Percentiles rank a stretch among this genome's conserved stretches.
Evolutionary conservation across 2,888 invertebrate genomes (phyloP).

Genomic region (Lepidocyrtoides sp.): DNA sequence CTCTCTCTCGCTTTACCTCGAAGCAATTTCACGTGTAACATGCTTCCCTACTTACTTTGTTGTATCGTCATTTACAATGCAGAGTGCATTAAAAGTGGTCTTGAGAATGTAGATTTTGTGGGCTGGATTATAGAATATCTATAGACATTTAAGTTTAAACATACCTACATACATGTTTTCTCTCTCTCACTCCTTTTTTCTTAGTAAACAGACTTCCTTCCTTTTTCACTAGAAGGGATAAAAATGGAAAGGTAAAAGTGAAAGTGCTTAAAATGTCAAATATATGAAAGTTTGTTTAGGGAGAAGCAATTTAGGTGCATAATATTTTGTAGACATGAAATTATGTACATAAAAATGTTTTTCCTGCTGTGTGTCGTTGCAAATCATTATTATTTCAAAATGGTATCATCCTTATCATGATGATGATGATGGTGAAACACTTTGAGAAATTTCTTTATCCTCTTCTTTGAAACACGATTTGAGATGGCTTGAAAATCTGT

Average conservation of each 20-base stretch:
- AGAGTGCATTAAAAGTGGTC: slow-evolving; percentile 30
- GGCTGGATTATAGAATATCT: too few relatives aligned
- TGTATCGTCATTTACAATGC: slow-evolving; percentile 30
- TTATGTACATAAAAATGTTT: neutral
- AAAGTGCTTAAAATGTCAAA: slow-evolving; percentile 25
- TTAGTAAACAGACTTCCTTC: neutral
- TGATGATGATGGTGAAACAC: too few relatives aligned
- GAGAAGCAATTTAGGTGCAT: neutral
- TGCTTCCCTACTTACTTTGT: neutral
- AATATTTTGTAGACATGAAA: neutral
- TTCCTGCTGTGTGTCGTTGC: neutral
- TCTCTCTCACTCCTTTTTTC: neutral
- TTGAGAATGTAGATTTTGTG: neutral
- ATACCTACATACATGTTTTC: too few relatives aligned
- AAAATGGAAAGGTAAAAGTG: neutral
- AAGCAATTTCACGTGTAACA: slow-evolving; percentile 26
- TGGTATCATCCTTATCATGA: neutral
- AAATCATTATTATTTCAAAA: slow-evolving; percentile 16
- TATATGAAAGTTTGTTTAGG: neutral
- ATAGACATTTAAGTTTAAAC: too few relatives aligned
- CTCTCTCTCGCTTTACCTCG: too few relatives aligned
- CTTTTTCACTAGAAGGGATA: neutral
- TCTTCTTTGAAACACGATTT: neutral
- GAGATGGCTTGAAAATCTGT: slow-evolving; percentile 49
- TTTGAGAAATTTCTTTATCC: neutral